Conservation (phyloP, 2,113 vertebrate genomes). For the Platanista minor region DNA sequence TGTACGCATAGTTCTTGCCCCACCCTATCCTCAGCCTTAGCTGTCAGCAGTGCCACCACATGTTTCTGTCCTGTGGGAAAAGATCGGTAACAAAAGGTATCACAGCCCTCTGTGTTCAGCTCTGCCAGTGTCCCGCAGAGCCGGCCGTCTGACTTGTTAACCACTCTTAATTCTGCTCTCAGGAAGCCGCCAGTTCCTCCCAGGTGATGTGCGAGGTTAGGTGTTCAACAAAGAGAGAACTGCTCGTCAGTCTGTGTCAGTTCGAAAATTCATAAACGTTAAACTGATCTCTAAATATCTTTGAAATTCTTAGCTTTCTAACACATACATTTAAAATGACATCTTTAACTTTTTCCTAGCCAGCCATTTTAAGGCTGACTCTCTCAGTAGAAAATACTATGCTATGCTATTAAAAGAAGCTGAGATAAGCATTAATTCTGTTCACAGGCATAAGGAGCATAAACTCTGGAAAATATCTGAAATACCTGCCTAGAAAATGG, state of each 20-base stretch:
- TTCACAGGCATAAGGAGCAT: neutral
- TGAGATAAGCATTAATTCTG: neutral
- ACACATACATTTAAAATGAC: neutral
- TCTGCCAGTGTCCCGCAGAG: neutral
- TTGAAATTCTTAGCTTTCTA: neutral
- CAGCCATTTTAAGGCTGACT: neutral
- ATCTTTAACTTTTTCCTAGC: neutral
- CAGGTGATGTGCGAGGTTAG: neutral
- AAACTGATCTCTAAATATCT: neutral
- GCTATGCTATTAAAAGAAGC: neutral
- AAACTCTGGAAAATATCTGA: neutral
- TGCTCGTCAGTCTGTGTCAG: neutral
- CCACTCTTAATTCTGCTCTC: neutral
- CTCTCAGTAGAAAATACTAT: neutral
- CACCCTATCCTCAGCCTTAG: neutral
- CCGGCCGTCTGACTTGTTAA: neutral
- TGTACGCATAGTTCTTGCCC: neutral
- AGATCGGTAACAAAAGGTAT: neutral
- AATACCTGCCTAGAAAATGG: neutral
- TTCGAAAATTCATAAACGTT: neutral
- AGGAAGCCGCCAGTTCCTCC: neutral
- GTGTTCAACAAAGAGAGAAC: neutral
- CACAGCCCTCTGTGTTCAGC: neutral
- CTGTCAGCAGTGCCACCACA: neutral
- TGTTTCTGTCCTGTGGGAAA: neutral